Percentiles rank a stretch among this genome's conserved stretches.
Conservation (phyloP, 2,797 vertebrate species). For the Telmatherina bonti region DNA sequence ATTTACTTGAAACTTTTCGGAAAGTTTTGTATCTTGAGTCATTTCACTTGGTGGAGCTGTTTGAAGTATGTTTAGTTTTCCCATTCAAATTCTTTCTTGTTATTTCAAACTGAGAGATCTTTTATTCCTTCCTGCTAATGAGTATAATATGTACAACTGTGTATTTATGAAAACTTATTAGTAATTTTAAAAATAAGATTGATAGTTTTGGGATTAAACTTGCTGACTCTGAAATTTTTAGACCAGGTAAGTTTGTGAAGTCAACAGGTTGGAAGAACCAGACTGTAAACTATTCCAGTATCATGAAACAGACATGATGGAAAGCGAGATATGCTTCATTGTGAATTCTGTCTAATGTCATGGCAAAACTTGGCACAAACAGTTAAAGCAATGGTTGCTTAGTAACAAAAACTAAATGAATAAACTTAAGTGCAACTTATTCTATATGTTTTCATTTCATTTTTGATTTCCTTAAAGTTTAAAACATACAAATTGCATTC, state of each 20-base stretch:
- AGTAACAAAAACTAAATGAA: not conserved
- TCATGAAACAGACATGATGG: constrained; percentile 52
- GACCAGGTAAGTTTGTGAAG: no score
- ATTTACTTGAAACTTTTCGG: no score
- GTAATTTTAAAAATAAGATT: constrained; percentile 26
- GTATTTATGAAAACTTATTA: constrained; percentile 17
- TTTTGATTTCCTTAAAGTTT: not conserved
- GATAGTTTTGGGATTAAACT: no score
- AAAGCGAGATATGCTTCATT: constrained; percentile 18
- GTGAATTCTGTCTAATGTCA: constrained; percentile 33
- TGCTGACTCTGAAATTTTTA: no score
- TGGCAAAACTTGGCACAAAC: constrained; percentile 10
- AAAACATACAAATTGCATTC: not conserved
- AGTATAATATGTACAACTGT: not conserved
- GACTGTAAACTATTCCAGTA: constrained; percentile 69
- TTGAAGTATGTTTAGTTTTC: not conserved
- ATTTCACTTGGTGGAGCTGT: no score
- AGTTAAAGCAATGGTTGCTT: not conserved
- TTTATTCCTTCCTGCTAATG: no score
- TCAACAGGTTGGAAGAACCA: constrained; percentile 63
- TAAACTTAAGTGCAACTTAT: not conserved
- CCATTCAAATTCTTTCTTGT: not conserved
- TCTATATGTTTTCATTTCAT: not conserved
- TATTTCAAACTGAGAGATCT: not conserved
- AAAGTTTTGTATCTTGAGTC: no score